These are phyloP conservation scores for Neoaliturus tenellus DNA, from an alignment of 2,888 invertebrate genomes.

Conservation along the genomic window DNA sequence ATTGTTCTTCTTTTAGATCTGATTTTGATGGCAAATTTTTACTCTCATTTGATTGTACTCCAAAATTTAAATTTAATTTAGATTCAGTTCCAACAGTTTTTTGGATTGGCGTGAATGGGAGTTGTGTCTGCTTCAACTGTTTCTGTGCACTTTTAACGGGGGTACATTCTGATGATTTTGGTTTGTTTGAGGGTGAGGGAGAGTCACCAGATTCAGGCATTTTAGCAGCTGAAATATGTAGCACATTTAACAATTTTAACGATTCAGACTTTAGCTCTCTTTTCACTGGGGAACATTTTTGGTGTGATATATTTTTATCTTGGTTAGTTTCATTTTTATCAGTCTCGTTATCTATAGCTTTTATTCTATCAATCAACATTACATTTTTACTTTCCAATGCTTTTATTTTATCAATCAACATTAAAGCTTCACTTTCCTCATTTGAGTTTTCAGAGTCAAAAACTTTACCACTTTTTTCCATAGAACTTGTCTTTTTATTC, in stretches of 20 bases:
- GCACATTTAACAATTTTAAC: neutral
- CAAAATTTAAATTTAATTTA: neutral
- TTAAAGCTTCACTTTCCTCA: too few species aligned
- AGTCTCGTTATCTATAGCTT: too few species aligned
- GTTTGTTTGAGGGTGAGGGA: neutral
- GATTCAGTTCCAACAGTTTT: neutral
- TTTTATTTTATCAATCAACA: neutral
- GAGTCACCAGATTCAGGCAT: neutral
- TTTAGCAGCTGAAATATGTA: neutral
- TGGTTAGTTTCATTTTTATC: too few species aligned
- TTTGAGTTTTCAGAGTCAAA: too few species aligned
- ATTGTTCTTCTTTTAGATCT: neutral
- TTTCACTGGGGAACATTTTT: neutral
- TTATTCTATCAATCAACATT: too few species aligned
- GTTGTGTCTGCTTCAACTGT: constrained; percentile 34
- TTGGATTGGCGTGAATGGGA: constrained; percentile 28
- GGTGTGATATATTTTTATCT: too few species aligned
- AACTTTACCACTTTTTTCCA: neutral
- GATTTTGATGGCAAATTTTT: neutral
- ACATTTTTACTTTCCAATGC: too few species aligned
- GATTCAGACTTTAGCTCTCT: too few species aligned
- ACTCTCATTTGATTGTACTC: neutral
- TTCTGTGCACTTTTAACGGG: constrained; percentile 28
- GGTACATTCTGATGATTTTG: neutral
- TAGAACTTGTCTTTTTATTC: neutral